Percentiles rank a stretch among this genome's conserved stretches.
Conservation (phyloP, 2,113 vertebrate species). For the Corvus cornix region DNA sequence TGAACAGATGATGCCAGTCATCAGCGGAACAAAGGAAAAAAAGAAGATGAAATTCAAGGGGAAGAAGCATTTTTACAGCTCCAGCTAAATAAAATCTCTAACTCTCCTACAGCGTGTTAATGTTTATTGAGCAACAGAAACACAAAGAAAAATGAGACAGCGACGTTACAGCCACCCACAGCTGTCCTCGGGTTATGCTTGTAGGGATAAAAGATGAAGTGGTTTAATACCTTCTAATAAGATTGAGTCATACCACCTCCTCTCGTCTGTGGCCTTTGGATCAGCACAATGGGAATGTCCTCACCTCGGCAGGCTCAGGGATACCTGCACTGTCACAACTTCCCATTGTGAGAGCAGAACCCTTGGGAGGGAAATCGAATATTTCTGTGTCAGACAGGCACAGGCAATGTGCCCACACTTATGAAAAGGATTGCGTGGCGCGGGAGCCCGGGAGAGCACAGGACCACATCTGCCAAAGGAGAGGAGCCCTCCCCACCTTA, state of each 20-base stretch:
- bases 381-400: not conserved
- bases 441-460: not conserved
- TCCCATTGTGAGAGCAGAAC: not conserved
- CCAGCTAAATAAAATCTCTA: constrained; percentile 34
- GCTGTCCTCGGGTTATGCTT: not conserved
- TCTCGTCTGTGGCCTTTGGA: not conserved
- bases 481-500: not conserved
- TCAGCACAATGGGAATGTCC: not conserved
- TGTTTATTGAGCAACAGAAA: constrained; percentile 43
- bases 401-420: not conserved
- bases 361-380: not conserved
- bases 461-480: not conserved
- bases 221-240: constrained; percentile 48
- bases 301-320: not conserved
- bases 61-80: constrained; percentile 13
- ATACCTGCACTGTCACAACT: not conserved
- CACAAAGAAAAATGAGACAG: constrained; percentile 11
- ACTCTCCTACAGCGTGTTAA: not conserved
- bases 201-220: constrained; percentile 39
- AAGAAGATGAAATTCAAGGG: not conserved
- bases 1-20: constrained; percentile 11
- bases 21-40: constrained; percentile 1
- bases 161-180: constrained; percentile 5
- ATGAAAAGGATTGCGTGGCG: accelerated
- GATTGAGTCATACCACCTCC: not conserved